Percentiles rank a stretch among this genome's conserved stretches.
phyloP scores from a whole-genome alignment of 64 coral and sea anemone genomes.

The Hydrozoanthus tunicans region DNA sequence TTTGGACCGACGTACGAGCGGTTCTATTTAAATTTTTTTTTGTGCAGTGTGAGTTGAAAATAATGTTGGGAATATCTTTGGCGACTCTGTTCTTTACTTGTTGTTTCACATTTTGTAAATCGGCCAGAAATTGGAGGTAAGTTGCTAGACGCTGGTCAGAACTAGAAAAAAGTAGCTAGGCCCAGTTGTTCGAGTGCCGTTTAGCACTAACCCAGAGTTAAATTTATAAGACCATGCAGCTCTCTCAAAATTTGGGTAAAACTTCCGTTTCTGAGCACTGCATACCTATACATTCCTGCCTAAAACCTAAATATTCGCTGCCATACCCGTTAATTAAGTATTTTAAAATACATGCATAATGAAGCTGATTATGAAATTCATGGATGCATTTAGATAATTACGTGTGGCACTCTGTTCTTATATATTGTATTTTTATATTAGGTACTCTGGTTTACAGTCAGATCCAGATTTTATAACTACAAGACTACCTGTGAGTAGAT shows the following conservation, averaged over 20 bases:
- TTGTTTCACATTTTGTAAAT: background rate
- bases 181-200: background rate
- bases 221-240: background rate
- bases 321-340: too few species aligned
- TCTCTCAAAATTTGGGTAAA: background rate
- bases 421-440: background rate
- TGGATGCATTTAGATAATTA: too few species aligned
- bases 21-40: too few species aligned
- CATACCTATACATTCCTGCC: too few species aligned
- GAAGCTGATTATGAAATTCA: background rate
- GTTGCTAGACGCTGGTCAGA: background rate
- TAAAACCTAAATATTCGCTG: too few species aligned
- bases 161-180: background rate
- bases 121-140: background rate
- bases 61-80: background rate
- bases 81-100: background rate
- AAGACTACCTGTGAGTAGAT: slow-evolving; percentile 18
- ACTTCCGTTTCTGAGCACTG: too few species aligned
- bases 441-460: slow-evolving; percentile 1
- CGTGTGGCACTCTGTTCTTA: background rate
- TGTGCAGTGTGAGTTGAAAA: background rate
- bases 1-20: too few species aligned
- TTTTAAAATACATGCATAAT: too few species aligned
- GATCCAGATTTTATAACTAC: slow-evolving; percentile 24
- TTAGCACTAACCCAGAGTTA: background rate